Evolutionary conservation across 2,888 invertebrate species (phyloP).

Genomic region (Sympetrum striolatum): DNA sequence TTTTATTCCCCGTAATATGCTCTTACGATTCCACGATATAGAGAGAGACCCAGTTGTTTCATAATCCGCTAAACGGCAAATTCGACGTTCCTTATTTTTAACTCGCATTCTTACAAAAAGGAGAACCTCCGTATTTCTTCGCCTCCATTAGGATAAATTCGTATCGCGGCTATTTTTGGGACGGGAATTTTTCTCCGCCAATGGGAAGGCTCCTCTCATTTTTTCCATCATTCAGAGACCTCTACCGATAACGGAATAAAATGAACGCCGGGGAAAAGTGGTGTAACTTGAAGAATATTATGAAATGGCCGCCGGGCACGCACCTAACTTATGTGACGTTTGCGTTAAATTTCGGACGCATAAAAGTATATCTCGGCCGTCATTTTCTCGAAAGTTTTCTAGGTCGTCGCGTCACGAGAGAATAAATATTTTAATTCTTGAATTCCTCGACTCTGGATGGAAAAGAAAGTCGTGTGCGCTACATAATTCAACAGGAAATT

Average conservation of each 20-base stretch:
- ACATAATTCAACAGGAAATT: too few relatives aligned
- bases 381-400: not conserved
- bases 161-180: not conserved
- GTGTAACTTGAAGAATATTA: not conserved
- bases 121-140: not conserved
- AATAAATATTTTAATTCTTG: too few relatives aligned
- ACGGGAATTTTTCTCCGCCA: not conserved
- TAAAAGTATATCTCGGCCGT: not conserved
- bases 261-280: not conserved
- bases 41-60: not conserved
- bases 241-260: conserved; percentile 4
- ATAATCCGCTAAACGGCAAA: not conserved
- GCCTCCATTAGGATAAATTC: not conserved
- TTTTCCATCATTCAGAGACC: not conserved
- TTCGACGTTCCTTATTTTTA: not conserved
- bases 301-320: not conserved
- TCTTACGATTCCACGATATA: not conserved
- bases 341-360: not conserved
- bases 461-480: too few relatives aligned
- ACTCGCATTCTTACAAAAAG: not conserved
- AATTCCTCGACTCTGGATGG: too few relatives aligned
- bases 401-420: not conserved
- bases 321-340: not conserved
- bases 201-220: not conserved
- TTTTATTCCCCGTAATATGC: not conserved